Evolutionary conservation across 1,140 invertebrate species (phyloP).

Genomic region (Olivierus martensii): DNA sequence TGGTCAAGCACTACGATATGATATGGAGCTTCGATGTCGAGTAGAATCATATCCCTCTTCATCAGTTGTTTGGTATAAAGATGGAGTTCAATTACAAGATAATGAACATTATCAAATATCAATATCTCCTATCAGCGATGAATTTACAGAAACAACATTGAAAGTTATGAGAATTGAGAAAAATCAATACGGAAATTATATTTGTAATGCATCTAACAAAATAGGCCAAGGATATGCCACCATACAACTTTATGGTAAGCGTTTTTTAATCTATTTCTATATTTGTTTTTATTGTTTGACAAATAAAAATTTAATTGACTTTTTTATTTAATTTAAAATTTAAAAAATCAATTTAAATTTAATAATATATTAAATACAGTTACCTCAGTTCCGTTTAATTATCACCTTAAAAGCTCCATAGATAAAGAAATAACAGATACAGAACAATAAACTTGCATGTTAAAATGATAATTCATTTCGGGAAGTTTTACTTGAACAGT

Average conservation of each 20-base stretch:
- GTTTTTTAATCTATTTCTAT: too few relatives aligned
- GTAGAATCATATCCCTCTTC: constrained; percentile 84
- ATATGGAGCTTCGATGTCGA: constrained; percentile 83
- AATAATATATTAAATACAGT: too few relatives aligned
- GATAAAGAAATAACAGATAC: too few relatives aligned
- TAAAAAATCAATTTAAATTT: too few relatives aligned
- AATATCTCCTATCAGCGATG: constrained; percentile 74
- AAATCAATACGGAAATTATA: constrained; percentile 69
- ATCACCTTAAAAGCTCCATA: too few relatives aligned
- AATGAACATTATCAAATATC: constrained; percentile 79
- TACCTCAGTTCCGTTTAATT: too few relatives aligned
- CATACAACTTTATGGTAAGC: constrained; percentile 70
- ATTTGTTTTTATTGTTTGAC: too few relatives aligned
- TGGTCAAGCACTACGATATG: constrained; percentile 75
- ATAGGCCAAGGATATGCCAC: constrained; percentile 63
- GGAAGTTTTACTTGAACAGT: too few relatives aligned
- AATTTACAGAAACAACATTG: constrained; percentile 76
- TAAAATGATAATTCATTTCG: too few relatives aligned
- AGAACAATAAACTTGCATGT: too few relatives aligned
- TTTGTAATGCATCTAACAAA: constrained; percentile 75
- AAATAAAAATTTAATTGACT: too few relatives aligned
- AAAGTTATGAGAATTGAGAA: constrained; percentile 82
- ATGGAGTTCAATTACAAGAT: constrained; percentile 55
- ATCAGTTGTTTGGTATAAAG: constrained; percentile 72
- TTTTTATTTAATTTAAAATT: too few relatives aligned